Percentiles rank a stretch among this genome's conserved stretches.
Evolutionary conservation across 2,888 invertebrate genomes (phyloP).

Genomic region (Cyrtodaria siliqua): DNA sequence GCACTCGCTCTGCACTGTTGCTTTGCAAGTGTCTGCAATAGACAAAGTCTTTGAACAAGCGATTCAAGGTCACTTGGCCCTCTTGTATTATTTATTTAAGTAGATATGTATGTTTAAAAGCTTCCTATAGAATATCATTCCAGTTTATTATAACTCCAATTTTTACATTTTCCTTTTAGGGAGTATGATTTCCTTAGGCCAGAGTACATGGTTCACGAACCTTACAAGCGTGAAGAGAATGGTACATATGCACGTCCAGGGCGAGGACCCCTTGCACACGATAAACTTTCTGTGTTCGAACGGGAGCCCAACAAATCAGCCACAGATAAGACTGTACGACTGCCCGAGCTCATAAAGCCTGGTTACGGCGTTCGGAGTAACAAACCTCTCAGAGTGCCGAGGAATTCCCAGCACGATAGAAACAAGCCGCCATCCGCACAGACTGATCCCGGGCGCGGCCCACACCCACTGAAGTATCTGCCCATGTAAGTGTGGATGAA

Average conservation of each 20-base stretch:
- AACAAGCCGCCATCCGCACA: constrained; percentile 52
- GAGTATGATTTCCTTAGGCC: constrained; percentile 80
- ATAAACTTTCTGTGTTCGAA: constrained; percentile 70
- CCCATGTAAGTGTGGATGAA: constrained; percentile 71
- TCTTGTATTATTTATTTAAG: too few relatives aligned
- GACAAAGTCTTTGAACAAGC: too few relatives aligned
- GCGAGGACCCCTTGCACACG: constrained; percentile 70
- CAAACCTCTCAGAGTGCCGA: constrained; percentile 62
- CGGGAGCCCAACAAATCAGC: constrained; percentile 64
- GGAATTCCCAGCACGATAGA: constrained; percentile 27
- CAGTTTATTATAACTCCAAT: too few relatives aligned
- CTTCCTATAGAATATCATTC: too few relatives aligned
- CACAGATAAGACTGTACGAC: constrained; percentile 79
- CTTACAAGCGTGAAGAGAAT: constrained; percentile 88
- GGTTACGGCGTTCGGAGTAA: constrained; percentile 77
- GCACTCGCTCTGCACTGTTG: too few relatives aligned
- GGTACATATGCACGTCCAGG: constrained; percentile 48
- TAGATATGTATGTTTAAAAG: too few relatives aligned
- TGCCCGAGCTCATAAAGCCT: constrained; percentile 72
- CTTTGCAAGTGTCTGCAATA: too few relatives aligned
- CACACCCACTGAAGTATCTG: constrained; percentile 58
- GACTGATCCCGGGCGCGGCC: constrained; percentile 56
- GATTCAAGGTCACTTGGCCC: too few relatives aligned
- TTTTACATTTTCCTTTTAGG: too few relatives aligned
- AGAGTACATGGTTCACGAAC: constrained; percentile 83